Percentiles rank a stretch among this genome's conserved stretches.
phyloP scores from a whole-genome alignment of 2,797 vertebrate genomes.

The Cottoperca gobio region DNA sequence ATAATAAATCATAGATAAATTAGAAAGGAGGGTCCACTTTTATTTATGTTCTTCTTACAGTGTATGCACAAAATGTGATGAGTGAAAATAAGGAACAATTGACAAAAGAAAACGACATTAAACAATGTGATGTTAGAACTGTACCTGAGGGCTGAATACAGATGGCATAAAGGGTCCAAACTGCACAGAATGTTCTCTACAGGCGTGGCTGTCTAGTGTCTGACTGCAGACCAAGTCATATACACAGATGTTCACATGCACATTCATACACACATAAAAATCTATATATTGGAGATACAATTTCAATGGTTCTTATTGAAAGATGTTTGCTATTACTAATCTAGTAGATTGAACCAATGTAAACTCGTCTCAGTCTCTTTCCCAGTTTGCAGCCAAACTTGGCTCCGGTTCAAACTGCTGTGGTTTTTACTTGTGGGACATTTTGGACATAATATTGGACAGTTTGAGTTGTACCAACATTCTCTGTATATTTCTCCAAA shows the following conservation, averaged over 20 bases:
- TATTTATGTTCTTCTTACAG: conserved; percentile 21
- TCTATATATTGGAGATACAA: conserved; percentile 27
- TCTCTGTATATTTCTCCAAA: conserved; percentile 66
- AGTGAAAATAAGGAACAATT: not conserved
- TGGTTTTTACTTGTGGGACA: conserved; percentile 73
- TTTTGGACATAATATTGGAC: conserved; percentile 66
- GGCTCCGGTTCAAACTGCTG: conserved; percentile 54
- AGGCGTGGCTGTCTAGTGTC: conserved; percentile 25
- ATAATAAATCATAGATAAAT: conserved; percentile 57
- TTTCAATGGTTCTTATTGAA: conserved; percentile 35
- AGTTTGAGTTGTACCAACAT: conserved; percentile 63
- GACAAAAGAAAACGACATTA: not conserved
- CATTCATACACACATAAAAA: conserved; percentile 9
- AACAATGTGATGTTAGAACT: not conserved
- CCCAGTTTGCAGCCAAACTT: conserved; percentile 56
- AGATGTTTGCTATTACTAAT: conserved; percentile 62
- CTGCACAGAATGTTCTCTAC: conserved; percentile 5
- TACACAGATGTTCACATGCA: conserved; percentile 7
- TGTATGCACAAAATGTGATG: not conserved
- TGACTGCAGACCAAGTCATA: conserved; percentile 5
- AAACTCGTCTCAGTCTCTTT: conserved; percentile 60
- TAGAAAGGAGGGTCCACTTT: conserved; percentile 27
- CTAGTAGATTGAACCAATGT: conserved; percentile 57
- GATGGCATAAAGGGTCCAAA: not conserved
- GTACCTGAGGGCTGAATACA: not conserved